Percentiles rank a stretch among this genome's conserved stretches.
phyloP scores from a whole-genome alignment of 2,797 vertebrate species.

The Eremophila alpestris region DNA sequence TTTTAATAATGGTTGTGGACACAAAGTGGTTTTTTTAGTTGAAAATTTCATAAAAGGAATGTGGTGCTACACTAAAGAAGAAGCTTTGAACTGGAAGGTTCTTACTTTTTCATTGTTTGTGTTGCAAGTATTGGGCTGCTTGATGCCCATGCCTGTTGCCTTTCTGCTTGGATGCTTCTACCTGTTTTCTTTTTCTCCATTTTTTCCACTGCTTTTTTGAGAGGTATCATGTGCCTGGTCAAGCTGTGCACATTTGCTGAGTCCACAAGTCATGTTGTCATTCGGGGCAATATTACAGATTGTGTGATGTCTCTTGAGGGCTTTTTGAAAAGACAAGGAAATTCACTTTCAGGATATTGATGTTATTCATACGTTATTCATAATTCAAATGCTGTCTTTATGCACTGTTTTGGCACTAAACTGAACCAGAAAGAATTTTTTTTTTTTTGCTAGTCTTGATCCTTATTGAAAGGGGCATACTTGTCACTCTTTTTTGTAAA shows the following conservation, averaged over 20 bases:
- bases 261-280: not conserved
- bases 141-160: not conserved
- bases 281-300: not conserved
- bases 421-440: not conserved
- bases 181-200: not conserved
- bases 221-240: not conserved
- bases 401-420: not conserved
- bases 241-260: not conserved
- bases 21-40: not conserved
- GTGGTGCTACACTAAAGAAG: not conserved
- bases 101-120: not conserved
- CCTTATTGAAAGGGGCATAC: not conserved
- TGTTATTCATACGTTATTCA: not conserved
- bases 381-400: slow-evolving; percentile 33
- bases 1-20: not conserved
- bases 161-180: not conserved
- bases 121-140: not conserved
- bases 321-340: slow-evolving; percentile 38
- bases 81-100: not conserved
- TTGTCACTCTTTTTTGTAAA: not conserved
- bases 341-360: slow-evolving; percentile 20
- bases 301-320: not conserved
- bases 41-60: not conserved
- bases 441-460: not conserved
- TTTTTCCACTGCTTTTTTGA: not conserved